A percentile compares a stretch with the other conserved stretches of the same genome.
These are phyloP conservation scores for Taurulus bubalis DNA, from an alignment of 2,113 vertebrate species.

Conservation along the genomic window DNA sequence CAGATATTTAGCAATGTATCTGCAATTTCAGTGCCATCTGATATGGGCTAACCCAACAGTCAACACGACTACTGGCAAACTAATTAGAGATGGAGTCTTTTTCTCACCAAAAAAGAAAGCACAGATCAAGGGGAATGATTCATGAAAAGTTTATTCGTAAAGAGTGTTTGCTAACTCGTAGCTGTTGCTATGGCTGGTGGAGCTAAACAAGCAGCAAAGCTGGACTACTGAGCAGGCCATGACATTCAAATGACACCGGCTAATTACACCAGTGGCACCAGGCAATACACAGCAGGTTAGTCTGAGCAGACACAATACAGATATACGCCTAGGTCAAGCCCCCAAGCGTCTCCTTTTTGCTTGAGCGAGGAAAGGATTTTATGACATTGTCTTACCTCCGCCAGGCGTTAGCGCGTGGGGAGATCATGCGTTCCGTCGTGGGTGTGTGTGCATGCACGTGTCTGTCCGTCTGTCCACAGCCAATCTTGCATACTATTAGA, in stretches of 20 bases:
- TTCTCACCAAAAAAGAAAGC: background rate
- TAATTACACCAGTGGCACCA: background rate
- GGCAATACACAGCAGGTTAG: background rate
- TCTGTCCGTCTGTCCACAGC: background rate
- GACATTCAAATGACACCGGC: background rate
- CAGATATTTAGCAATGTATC: constrained; percentile 21
- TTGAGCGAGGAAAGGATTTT: background rate
- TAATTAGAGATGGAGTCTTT: background rate
- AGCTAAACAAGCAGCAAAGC: background rate
- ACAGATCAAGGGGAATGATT: background rate
- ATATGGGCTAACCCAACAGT: constrained; percentile 20
- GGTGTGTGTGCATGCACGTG: background rate
- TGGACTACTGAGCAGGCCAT: background rate
- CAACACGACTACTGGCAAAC: constrained; percentile 2
- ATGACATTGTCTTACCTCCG: no score
- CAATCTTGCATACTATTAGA: background rate
- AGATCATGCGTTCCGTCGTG: background rate
- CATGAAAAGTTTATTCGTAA: background rate
- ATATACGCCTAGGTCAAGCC: background rate
- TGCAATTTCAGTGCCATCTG: constrained; percentile 43
- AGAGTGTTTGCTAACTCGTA: background rate
- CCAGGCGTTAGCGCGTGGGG: no score
- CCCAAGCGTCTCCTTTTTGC: background rate
- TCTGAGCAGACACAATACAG: background rate
- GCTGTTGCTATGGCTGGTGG: no score